A percentile compares a stretch with the other conserved stretches of the same genome.
Conservation (phyloP, 2,888 invertebrate species). For the Diarsia brunnea region DNA sequence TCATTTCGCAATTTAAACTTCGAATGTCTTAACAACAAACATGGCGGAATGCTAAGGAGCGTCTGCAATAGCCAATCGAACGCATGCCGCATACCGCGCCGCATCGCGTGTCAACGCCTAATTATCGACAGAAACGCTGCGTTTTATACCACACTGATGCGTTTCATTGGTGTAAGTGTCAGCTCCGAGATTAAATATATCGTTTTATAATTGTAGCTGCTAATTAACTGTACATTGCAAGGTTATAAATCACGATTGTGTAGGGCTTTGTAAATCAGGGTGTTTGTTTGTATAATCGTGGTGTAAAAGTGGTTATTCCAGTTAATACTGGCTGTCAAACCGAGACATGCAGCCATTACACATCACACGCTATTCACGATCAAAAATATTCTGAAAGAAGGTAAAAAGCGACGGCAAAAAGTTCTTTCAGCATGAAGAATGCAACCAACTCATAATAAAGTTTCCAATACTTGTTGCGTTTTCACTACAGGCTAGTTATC, state of each 20-base stretch:
- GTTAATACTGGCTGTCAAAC: slow-evolving; percentile 15
- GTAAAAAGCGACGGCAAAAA: slow-evolving; percentile 35
- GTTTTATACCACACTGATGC: slow-evolving; percentile 46
- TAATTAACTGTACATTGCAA: slow-evolving; percentile 37
- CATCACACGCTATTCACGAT: slow-evolving; percentile 33
- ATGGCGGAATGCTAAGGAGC: slow-evolving; percentile 47
- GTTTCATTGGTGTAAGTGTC: slow-evolving; percentile 59
- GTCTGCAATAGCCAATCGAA: slow-evolving; percentile 56
- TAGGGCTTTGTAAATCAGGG: slow-evolving; percentile 40
- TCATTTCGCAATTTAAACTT: slow-evolving; percentile 36
- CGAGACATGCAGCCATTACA: slow-evolving; percentile 17
- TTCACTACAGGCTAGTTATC: slow-evolving; percentile 28
- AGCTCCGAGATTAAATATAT: slow-evolving; percentile 50
- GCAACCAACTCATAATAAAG: slow-evolving; percentile 4
- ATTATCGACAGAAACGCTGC: slow-evolving; percentile 52
- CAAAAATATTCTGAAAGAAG: slow-evolving; percentile 4
- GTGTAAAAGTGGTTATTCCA: slow-evolving; percentile 28
- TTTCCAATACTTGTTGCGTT: slow-evolving; percentile 22
- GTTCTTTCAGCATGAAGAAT: slow-evolving; percentile 9
- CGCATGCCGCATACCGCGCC: slow-evolving; percentile 50
- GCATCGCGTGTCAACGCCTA: slow-evolving; percentile 60
- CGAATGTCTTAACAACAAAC: slow-evolving; percentile 43
- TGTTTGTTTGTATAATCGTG: slow-evolving; percentile 37
- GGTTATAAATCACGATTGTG: slow-evolving; percentile 36
- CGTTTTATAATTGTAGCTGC: slow-evolving; percentile 50